Percentiles rank a stretch among this genome's conserved stretches.
Conservation (phyloP, 2,113 vertebrate species). For the Leucopsar rothschildi region DNA sequence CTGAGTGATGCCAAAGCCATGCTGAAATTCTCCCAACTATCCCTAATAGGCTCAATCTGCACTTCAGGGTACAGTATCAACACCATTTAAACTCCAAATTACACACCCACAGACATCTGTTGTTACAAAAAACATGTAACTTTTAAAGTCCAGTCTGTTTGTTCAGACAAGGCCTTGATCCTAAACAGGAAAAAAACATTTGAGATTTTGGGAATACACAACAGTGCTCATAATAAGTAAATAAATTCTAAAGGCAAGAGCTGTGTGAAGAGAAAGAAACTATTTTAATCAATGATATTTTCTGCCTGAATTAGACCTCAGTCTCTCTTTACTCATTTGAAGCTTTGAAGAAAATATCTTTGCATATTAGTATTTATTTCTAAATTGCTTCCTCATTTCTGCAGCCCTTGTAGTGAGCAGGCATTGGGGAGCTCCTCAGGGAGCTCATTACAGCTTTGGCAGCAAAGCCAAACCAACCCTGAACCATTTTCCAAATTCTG, state of each 20-base stretch:
- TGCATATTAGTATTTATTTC: background rate
- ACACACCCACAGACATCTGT: background rate
- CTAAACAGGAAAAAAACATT: accelerated
- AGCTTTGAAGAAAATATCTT: background rate
- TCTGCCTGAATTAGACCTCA: background rate
- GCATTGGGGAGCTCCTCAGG: background rate
- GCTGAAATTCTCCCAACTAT: background rate
- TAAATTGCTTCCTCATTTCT: background rate
- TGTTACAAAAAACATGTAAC: background rate
- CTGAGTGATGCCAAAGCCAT: background rate
- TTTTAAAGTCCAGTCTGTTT: background rate
- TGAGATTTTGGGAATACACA: background rate
- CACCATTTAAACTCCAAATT: background rate
- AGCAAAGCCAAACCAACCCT: background rate
- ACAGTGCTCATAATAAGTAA: background rate
- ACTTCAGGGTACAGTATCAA: background rate
- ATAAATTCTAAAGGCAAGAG: background rate
- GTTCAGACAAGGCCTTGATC: background rate
- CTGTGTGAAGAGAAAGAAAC: background rate
- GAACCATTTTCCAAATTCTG: background rate
- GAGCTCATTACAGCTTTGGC: background rate
- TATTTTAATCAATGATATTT: background rate
- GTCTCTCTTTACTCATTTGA: background rate
- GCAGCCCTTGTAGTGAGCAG: background rate
- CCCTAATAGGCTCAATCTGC: background rate